These are phyloP conservation scores for Xyrichtys novacula DNA, from an alignment of 2,797 vertebrate species.

Conservation along the genomic window DNA sequence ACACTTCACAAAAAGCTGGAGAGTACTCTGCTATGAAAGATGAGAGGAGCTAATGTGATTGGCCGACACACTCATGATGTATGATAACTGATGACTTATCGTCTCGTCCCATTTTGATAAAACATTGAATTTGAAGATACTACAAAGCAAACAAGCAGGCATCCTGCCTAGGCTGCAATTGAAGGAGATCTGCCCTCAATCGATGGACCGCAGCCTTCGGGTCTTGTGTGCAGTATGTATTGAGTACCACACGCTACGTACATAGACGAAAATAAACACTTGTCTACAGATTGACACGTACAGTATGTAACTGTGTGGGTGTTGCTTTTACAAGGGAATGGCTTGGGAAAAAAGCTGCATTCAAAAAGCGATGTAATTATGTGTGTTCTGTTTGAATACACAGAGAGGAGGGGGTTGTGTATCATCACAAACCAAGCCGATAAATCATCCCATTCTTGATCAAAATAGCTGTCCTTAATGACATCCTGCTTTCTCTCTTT, in stretches of 20 bases:
- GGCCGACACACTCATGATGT: constrained; percentile 12
- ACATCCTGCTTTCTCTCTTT: constrained; percentile 23
- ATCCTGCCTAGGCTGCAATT: not conserved
- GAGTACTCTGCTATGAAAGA: constrained; percentile 2
- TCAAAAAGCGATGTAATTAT: not conserved
- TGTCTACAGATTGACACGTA: constrained; percentile 23
- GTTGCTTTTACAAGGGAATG: constrained; percentile 8
- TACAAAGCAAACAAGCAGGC: not conserved
- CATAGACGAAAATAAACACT: constrained; percentile 9
- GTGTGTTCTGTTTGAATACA: not conserved
- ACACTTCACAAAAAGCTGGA: not conserved
- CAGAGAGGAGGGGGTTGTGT: not conserved
- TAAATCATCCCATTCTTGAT: constrained; percentile 51
- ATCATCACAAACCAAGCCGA: constrained; percentile 22
- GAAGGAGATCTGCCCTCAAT: not conserved
- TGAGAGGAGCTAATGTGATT: constrained; percentile 7
- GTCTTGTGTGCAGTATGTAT: not conserved
- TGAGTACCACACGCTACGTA: constrained; percentile 4
- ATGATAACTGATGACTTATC: constrained; percentile 22
- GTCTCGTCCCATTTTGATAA: constrained; percentile 2
- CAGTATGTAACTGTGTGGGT: constrained; percentile 35
- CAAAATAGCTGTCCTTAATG: constrained; percentile 55
- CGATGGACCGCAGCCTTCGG: not conserved
- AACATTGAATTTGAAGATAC: constrained; percentile 11
- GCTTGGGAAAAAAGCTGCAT: constrained; percentile 1